A percentile compares a stretch with the other conserved stretches of the same genome.
These are phyloP conservation scores for Sebastes wilsoni DNA, from an alignment of 2,797 vertebrate species.

Conservation along the genomic window DNA sequence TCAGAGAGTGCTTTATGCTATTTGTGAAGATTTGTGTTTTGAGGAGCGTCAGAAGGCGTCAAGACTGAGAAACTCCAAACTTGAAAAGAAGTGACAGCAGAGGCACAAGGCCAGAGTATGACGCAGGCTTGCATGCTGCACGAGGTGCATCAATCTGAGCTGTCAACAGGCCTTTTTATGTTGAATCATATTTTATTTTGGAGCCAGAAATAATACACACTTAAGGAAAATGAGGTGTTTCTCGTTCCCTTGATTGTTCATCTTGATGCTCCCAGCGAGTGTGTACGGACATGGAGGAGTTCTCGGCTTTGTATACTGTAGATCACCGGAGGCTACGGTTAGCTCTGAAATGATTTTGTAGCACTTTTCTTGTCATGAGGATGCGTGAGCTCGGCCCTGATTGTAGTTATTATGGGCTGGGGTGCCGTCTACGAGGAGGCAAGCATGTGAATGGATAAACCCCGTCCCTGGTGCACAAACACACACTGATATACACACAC, in stretches of 20 bases:
- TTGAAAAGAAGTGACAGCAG: background rate
- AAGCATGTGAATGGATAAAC: conserved; percentile 34
- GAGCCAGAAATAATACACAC: conserved; percentile 31
- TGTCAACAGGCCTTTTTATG: conserved; percentile 6
- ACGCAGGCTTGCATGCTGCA: conserved; percentile 10
- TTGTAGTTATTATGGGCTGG: conserved; percentile 48
- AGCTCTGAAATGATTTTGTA: conserved; percentile 35
- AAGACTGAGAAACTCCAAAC: conserved; percentile 5
- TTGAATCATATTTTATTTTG: conserved; percentile 29
- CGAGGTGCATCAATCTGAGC: conserved; percentile 3
- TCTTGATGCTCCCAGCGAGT: conserved; percentile 27
- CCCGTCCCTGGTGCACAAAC: background rate
- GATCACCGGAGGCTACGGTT: conserved; percentile 23
- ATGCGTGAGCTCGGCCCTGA: conserved; percentile 26
- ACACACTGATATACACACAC: conserved; percentile 16
- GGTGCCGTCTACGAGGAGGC: conserved; percentile 37
- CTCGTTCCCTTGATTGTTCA: conserved; percentile 40
- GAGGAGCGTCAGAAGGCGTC: background rate
- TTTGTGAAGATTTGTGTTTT: conserved; percentile 8
- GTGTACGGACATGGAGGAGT: background rate
- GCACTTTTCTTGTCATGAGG: conserved; percentile 34
- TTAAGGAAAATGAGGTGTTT: conserved; percentile 22
- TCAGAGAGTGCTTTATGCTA: background rate
- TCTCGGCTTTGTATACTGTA: conserved; percentile 16
- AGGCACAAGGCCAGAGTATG: background rate